phyloP scores from a whole-genome alignment of 2,113 vertebrate genomes.

The Thamnaconus septentrionalis region DNA sequence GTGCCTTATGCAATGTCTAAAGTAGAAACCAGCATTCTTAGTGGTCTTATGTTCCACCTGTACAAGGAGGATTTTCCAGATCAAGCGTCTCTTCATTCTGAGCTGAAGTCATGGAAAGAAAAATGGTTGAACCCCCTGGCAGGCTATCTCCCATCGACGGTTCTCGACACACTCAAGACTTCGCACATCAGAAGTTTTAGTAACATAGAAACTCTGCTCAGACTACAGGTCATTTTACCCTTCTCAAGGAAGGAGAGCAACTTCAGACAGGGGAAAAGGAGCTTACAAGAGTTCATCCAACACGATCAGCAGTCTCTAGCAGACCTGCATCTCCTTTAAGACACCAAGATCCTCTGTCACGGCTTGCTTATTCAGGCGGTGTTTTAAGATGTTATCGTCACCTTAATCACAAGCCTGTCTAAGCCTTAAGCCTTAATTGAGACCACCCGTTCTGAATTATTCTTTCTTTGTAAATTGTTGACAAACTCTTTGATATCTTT shows the following conservation, averaged over 20 bases:
- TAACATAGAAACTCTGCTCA: slow-evolving; percentile 78
- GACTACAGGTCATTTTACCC: slow-evolving; percentile 75
- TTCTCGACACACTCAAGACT: slow-evolving; percentile 74
- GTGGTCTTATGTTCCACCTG: slow-evolving; percentile 64
- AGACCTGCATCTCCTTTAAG: slow-evolving; percentile 74
- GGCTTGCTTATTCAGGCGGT: slow-evolving; percentile 24
- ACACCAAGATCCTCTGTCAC: slow-evolving; percentile 44
- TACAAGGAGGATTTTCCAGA: slow-evolving; percentile 78
- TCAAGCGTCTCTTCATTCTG: slow-evolving; percentile 61
- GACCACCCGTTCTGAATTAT: slow-evolving; percentile 45
- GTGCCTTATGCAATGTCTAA: slow-evolving; percentile 82
- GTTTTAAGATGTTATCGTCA: slow-evolving; percentile 48
- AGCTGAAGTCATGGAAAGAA: slow-evolving; percentile 76
- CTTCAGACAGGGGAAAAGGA: slow-evolving; percentile 72
- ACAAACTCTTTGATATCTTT: slow-evolving; percentile 51
- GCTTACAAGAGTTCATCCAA: slow-evolving; percentile 69
- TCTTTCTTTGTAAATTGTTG: slow-evolving; percentile 66
- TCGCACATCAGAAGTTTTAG: slow-evolving; percentile 72
- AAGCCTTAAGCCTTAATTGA: slow-evolving; percentile 20
- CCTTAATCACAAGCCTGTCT: slow-evolving; percentile 59
- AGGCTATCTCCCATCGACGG: slow-evolving; percentile 70
- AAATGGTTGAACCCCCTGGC: slow-evolving; percentile 72
- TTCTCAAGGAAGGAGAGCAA: slow-evolving; percentile 75
- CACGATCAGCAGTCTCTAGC: slow-evolving; percentile 61
- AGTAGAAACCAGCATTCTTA: slow-evolving; percentile 69